Conservation (phyloP, 2,113 vertebrate species). For the Marcusenius ussheri region DNA sequence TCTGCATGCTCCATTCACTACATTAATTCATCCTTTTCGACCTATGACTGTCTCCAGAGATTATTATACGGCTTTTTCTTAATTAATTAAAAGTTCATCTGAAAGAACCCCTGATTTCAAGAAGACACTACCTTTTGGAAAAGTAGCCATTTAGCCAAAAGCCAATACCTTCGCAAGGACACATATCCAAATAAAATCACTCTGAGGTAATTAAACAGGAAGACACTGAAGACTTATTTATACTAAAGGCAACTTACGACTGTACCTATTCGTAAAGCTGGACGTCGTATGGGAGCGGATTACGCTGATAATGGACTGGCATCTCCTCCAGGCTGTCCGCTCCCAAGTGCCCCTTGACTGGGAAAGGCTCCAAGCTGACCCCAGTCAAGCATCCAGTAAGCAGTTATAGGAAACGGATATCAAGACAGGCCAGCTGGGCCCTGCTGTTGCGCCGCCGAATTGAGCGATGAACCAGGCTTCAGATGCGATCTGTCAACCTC, state of each 20-base stretch:
- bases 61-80: background rate
- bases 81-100: background rate
- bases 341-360: background rate
- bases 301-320: background rate
- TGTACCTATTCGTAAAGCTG: background rate
- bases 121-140: background rate
- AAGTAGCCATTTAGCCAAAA: background rate
- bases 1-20: background rate
- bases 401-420: background rate
- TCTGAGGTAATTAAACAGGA: background rate
- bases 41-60: background rate
- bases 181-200: background rate
- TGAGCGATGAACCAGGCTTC: background rate
- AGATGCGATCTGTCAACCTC: background rate
- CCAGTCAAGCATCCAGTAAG: background rate
- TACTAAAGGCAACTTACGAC: background rate
- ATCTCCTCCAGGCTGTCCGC: background rate
- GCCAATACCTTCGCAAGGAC: background rate
- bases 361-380: background rate
- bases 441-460: background rate
- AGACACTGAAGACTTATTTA: background rate
- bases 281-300: background rate
- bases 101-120: background rate
- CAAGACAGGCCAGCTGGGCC: background rate
- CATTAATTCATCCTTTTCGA: background rate